Evolutionary conservation across 2,113 vertebrate species (phyloP).

Genomic region (Gallinago paraguaiae): DNA sequence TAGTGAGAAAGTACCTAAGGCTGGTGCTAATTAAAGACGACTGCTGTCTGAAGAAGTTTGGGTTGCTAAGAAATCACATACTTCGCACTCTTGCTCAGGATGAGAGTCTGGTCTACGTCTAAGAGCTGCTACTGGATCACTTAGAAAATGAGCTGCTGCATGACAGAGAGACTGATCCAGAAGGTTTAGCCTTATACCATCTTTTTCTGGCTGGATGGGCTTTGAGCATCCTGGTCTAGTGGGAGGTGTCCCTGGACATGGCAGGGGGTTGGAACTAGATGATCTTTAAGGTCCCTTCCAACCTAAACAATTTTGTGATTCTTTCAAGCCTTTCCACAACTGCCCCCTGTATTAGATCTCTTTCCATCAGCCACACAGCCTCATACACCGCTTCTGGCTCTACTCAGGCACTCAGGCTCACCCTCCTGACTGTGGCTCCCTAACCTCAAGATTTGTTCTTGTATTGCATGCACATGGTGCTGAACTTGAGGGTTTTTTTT

Average conservation of each 20-base stretch:
- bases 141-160: neutral
- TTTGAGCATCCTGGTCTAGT: no score
- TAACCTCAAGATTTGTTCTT: neutral
- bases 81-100: neutral
- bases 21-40: constrained; percentile 49
- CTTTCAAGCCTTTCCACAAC: neutral
- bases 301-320: no score
- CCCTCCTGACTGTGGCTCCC: neutral
- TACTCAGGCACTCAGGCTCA: neutral
- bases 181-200: neutral
- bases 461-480: fast-evolving
- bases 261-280: no score
- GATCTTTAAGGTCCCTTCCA: no score
- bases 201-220: no score
- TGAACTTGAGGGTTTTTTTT: fast-evolving
- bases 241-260: no score
- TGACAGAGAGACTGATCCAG: neutral
- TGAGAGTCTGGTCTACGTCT: neutral
- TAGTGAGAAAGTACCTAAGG: constrained; percentile 38
- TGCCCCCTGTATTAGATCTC: neutral
- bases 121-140: neutral
- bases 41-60: constrained; percentile 1
- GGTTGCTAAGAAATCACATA: neutral
- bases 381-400: fast-evolving
- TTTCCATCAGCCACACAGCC: neutral